Evolutionary conservation across 2,888 invertebrate species (phyloP), one percentile per base, ranked within the genome.

Genomic region (Teinopalpus imperialis): DNA sequence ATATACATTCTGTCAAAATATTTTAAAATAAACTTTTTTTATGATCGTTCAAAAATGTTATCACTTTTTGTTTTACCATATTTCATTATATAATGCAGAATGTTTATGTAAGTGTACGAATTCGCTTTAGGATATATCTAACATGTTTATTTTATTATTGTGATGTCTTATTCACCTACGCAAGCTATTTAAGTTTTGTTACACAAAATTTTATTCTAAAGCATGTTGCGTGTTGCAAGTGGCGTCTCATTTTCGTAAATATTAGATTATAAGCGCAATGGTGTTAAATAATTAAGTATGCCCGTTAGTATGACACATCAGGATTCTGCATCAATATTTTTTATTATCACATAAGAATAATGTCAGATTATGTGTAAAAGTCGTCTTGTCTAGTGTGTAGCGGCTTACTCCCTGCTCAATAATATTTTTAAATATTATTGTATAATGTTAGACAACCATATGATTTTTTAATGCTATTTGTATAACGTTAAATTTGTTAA

Each of bases 221-320:
- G 78, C 79, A 78, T 81, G 77, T 74, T 76, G 78, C 73, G 81
- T 77, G 76, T 76, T 63, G 52, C 54, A 54, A 54, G 52, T 49
- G 46, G 48, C 45, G 43, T 43, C 43, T 53, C 48, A 35, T 50
- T 44, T 39, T 26, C 39, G 16, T 34, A 32, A 37, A 34, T 27
- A 32, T 31, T 45, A 45, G 39, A 39, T 39, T 2, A 18, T 45
- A 45, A 45, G 44, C 44, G 32, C 44, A 39, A 39, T 39, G 24
- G 24, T 12, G 10, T 27, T 32, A 27, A 39, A 39, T 32, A 26
- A 32, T 18, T 45, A 45, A 12, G 52, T 50, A 47, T 48, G 50
- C 40, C 39, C 42, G 13, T 39, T 24, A 26, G n/a, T 27, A 32
- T 35, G 20, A 50, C 44, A 36, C 26, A 27, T 31, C 36, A 18